Percentiles rank a stretch among this genome's conserved stretches.
These are phyloP conservation scores for Epizoanthus rinbou DNA, from an alignment of 92 coral and sea anemone species.

Conservation along the genomic window DNA sequence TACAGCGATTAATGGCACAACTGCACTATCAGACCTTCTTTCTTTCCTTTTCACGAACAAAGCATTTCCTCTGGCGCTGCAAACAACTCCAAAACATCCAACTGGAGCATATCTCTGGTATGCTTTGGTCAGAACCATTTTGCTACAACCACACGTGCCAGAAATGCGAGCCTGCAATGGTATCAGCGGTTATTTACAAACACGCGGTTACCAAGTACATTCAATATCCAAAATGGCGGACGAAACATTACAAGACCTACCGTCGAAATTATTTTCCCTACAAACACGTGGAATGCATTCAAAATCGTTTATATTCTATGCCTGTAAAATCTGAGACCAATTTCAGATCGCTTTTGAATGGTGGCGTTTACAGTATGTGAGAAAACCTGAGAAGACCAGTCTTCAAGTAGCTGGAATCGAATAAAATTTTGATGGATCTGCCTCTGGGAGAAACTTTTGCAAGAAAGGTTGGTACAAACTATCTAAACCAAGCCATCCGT, in stretches of 20 bases:
- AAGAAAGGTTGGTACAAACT: constrained; percentile 31
- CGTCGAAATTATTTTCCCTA: no score
- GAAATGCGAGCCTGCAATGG: background rate
- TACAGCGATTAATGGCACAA: constrained; percentile 58
- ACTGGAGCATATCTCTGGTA: constrained; percentile 82
- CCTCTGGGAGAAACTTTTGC: constrained; percentile 15
- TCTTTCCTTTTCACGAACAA: constrained; percentile 63
- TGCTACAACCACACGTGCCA: background rate
- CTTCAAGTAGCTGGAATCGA: background rate
- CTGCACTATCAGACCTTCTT: constrained; percentile 31
- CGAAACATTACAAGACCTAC: background rate
- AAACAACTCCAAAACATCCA: constrained; percentile 82
- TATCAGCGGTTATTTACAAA: constrained; percentile 2
- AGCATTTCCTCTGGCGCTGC: constrained; percentile 81
- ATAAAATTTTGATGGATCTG: background rate
- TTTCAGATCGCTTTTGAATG: no score
- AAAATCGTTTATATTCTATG: no score
- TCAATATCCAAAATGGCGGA: constrained; percentile 32
- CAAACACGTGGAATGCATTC: no score
- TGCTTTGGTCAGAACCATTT: constrained; percentile 92
- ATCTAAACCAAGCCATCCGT: constrained; percentile 13
- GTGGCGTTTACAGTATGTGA: no score
- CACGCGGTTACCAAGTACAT: constrained; percentile 11
- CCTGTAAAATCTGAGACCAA: no score
- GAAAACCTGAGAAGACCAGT: no score